Conservation (phyloP, 2,888 invertebrate genomes). For the Thera obeliscata region DNA sequence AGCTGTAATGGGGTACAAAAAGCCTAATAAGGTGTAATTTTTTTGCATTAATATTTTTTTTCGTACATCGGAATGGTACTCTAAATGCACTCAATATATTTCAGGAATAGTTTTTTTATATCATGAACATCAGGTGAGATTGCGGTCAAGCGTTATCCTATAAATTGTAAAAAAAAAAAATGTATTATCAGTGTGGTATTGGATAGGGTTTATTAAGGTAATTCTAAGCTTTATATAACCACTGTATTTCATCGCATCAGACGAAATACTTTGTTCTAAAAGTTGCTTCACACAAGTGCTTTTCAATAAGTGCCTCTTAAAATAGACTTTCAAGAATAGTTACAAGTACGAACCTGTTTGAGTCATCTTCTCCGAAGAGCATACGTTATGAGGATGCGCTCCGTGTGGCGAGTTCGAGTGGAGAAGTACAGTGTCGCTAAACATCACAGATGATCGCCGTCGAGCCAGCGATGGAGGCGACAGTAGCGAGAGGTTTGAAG, state of each 20-base stretch:
- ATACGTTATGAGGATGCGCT: constrained; percentile 83
- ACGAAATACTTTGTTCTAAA: not conserved
- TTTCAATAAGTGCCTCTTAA: not conserved
- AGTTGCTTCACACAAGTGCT: not conserved
- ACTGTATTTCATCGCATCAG: not conserved
- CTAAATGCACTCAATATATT: too few relatives aligned
- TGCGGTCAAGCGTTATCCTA: too few relatives aligned
- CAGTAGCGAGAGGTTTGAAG: constrained; percentile 87
- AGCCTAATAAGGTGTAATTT: too few relatives aligned
- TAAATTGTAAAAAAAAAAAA: too few relatives aligned
- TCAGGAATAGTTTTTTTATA: too few relatives aligned
- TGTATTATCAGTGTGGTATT: not conserved
- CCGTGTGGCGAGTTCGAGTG: constrained; percentile 79
- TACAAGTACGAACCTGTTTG: constrained; percentile 86
- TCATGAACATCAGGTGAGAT: too few relatives aligned
- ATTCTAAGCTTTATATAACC: not conserved
- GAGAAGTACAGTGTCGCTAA: constrained; percentile 92
- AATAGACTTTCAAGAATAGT: not conserved
- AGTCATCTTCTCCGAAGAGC: constrained; percentile 95
- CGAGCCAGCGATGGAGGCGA: constrained; percentile 90
- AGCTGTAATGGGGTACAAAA: too few relatives aligned
- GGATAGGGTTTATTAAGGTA: not conserved
- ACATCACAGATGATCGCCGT: constrained; percentile 94
- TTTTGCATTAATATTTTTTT: too few relatives aligned
- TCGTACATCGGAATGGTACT: too few relatives aligned